Base-by-base conservation (phyloP, 2,797 vertebrate genomes). In the Lepus oiostolus region DNA sequence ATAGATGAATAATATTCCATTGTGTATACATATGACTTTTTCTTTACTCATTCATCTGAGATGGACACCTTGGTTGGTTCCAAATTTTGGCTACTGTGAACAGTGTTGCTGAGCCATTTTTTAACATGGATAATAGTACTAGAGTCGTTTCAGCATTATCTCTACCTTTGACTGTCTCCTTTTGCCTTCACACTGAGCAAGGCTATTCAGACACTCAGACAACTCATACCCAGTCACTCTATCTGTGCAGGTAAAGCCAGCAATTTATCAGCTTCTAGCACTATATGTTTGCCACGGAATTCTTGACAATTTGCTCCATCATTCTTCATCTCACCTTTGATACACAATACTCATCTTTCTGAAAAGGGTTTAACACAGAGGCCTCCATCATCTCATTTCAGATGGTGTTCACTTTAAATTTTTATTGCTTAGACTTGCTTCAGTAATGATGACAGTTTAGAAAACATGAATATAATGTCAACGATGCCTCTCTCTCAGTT, bases 391-490 rank as follows among this genome's bases (percentile, higher is more conserved):
- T 79, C 21, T 80, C 38, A 35, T 32, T 63, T 52, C 60, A 81
- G 32, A 19, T 72, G 70, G 87, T 22, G 3, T 28, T 80, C 32
- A 75, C 54, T 52, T 93, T 62, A 87, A 79, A 35, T 10, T 74
- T 90, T 93, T 65, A 30, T 76, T 81, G 50, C 71, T 80, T 38
- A 77, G 62, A 60, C 70, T 93, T 74, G 72, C 30, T 35, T 38
- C 95, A 92, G 68, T 3, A 47, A 32, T 47, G 17, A 82, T 85
- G 35, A 54, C 6, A 58, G 17, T 81, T 92, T 85, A 75, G 96
- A 91, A 17, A 87, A 77, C n/a, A 88, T 52, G 24, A 26, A 70
- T 32, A 42, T 62, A 85, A 38, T n/a, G 38, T 82, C 26, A 75
- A 8, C 74, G 22, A 4, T 10, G 71, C 26, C 35, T 14, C 54